Conservation (phyloP, 2,888 invertebrate genomes). For the Protodeltote pygarga region DNA sequence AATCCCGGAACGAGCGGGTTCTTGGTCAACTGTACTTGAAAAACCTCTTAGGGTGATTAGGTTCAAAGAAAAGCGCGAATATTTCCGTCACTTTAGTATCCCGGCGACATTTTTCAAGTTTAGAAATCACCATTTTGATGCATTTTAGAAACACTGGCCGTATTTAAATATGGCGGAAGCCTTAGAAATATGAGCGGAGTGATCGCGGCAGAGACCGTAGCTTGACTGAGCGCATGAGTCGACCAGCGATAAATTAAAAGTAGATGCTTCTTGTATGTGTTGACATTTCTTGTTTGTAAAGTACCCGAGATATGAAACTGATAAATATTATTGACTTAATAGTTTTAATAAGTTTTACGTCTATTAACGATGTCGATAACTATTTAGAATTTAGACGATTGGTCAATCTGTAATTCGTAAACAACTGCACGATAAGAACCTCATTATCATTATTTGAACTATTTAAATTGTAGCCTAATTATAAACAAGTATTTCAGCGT, state of each 20-base stretch:
- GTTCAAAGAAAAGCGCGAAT: conserved; percentile 76
- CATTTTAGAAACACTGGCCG: conserved; percentile 67
- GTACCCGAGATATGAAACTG: conserved; percentile 46
- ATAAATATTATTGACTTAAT: conserved; percentile 31
- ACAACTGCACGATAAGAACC: neutral
- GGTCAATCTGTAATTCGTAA: neutral
- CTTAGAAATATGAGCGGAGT: conserved; percentile 39
- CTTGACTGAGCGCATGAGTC: conserved; percentile 48
- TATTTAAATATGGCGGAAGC: conserved; percentile 51
- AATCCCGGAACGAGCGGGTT: conserved; percentile 62
- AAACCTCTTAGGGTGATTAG: conserved; percentile 81
- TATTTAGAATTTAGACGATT: neutral
- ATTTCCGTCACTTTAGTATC: conserved; percentile 74
- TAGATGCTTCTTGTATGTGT: conserved; percentile 42
- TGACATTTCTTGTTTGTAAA: conserved; percentile 41
- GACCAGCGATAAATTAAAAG: conserved; percentile 37
- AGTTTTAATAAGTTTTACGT: conserved; percentile 4
- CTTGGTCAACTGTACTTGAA: conserved; percentile 85
- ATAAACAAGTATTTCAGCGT: conserved; percentile 4
- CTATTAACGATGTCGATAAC: conserved; percentile 3
- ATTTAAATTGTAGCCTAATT: conserved; percentile 13
- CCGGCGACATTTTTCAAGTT: conserved; percentile 72
- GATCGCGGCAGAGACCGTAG: conserved; percentile 49
- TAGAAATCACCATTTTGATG: conserved; percentile 81
- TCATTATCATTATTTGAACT: neutral